Evolutionary conservation across 2,113 vertebrate genomes (phyloP).

Genomic region (Pterocles orientalis): DNA sequence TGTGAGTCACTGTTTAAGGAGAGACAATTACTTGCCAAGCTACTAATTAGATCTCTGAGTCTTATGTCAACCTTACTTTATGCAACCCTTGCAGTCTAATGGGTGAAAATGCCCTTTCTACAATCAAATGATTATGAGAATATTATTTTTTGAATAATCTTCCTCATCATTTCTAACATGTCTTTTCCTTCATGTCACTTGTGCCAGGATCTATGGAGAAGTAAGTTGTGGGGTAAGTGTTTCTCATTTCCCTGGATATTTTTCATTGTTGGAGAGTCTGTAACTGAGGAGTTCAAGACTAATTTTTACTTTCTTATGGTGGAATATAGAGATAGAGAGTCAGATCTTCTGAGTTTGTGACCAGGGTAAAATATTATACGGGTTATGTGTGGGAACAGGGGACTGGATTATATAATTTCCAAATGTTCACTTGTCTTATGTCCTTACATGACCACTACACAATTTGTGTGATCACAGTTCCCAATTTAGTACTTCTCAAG

Average conservation of each 20-base stretch:
- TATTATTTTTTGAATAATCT: neutral
- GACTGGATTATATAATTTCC: neutral
- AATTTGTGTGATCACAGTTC: neutral
- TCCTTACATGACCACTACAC: neutral
- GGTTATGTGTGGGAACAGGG: neutral
- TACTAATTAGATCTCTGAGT: neutral
- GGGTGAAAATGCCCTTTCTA: neutral
- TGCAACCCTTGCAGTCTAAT: neutral
- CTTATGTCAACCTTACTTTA: neutral
- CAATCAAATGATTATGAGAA: neutral
- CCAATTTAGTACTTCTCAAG: neutral
- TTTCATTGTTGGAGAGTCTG: neutral
- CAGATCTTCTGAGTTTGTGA: neutral
- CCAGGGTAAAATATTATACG: neutral
- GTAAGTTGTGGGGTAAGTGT: neutral
- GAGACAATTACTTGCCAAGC: neutral
- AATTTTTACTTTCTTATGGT: neutral
- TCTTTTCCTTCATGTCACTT: neutral
- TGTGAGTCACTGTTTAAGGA: neutral
- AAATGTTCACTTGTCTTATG: neutral
- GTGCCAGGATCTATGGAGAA: neutral
- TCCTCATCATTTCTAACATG: neutral
- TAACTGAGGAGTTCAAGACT: neutral
- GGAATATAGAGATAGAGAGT: neutral
- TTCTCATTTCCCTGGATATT: neutral